These are phyloP conservation scores for Cossypha caffra DNA, from an alignment of 2,797 vertebrate species.

Conservation along the genomic window DNA sequence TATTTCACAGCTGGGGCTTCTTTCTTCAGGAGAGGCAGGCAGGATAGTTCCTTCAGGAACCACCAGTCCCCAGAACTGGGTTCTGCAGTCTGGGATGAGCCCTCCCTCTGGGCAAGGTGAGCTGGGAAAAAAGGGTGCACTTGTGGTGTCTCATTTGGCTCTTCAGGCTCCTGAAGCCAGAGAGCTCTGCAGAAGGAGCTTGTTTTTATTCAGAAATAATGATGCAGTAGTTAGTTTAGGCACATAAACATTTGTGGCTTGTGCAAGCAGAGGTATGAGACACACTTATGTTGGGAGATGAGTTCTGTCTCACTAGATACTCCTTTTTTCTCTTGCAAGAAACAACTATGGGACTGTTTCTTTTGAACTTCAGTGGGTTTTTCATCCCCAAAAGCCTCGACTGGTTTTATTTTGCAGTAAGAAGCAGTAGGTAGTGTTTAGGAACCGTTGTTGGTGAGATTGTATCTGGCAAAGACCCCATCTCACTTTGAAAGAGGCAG, in stretches of 20 bases:
- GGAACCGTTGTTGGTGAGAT: neutral
- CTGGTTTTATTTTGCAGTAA: neutral
- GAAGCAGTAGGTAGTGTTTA: neutral
- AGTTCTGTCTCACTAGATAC: neutral
- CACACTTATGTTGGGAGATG: neutral
- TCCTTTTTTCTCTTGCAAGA: neutral
- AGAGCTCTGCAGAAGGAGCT: neutral
- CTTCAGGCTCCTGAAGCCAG: neutral
- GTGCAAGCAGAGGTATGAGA: neutral
- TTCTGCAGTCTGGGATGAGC: neutral
- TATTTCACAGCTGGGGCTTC: neutral
- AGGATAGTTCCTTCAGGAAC: neutral
- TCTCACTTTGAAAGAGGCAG: neutral
- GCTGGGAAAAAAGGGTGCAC: neutral
- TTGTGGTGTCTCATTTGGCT: accelerated
- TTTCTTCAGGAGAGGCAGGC: neutral
- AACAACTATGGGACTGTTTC: neutral
- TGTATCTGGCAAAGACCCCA: neutral
- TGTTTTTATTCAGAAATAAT: neutral
- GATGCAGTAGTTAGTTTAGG: neutral
- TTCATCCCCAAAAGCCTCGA: neutral
- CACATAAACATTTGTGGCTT: neutral
- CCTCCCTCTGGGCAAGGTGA: neutral
- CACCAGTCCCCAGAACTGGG: accelerated
- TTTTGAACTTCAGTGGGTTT: neutral